Conservation (phyloP, 2,113 vertebrate genomes). For the Axis porcinus region DNA sequence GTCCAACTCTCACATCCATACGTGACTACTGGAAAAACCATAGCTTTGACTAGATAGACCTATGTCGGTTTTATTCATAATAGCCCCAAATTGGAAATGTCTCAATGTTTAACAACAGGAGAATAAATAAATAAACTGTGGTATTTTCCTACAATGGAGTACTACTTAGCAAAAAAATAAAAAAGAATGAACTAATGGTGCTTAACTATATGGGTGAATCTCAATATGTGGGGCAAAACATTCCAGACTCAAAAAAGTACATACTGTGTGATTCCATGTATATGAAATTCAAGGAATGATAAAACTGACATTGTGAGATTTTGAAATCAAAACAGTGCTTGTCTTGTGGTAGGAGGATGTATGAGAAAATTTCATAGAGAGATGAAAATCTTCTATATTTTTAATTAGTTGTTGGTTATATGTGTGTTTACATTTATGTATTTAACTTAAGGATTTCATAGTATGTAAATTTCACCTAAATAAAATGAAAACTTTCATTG, state of each 20-base stretch:
- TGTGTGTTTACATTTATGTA: background rate
- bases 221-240: background rate
- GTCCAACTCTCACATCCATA: background rate
- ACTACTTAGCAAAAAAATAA: background rate
- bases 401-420: background rate
- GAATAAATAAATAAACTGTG: background rate
- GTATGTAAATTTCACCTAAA: background rate
- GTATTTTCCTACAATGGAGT: background rate
- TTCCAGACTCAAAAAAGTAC: background rate
- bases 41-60: background rate
- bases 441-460: background rate
- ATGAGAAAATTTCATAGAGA: background rate
- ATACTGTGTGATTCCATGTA: background rate
- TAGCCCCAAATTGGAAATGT: background rate
- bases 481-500: background rate
- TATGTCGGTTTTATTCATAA: background rate
- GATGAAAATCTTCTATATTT: background rate
- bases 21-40: background rate
- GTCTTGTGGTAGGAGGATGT: background rate
- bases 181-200: background rate
- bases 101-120: background rate
- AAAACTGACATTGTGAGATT: background rate
- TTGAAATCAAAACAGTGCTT: background rate
- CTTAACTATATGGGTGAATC: background rate
- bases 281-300: background rate